phyloP scores from a whole-genome alignment of 2,797 vertebrate genomes.

The Linurgus olivaceus region DNA sequence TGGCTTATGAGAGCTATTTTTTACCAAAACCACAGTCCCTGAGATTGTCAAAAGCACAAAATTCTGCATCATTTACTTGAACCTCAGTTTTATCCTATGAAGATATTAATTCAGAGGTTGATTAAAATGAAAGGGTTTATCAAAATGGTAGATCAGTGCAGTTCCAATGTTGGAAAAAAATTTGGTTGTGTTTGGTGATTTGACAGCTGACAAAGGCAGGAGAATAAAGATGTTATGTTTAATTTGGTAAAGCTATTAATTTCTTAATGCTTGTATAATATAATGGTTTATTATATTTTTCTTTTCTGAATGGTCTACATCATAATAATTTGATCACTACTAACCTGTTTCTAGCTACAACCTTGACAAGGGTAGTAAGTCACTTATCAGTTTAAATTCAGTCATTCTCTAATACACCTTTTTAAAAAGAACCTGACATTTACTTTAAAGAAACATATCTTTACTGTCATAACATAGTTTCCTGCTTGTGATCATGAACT shows the following conservation, averaged over 20 bases:
- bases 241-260: not conserved
- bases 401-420: not conserved
- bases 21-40: not conserved
- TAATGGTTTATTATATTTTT: not conserved
- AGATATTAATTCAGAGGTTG: not conserved
- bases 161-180: not conserved
- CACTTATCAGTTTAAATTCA: not conserved
- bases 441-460: not conserved
- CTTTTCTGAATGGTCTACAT: not conserved
- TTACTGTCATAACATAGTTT: not conserved
- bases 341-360: not conserved
- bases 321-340: not conserved
- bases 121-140: conserved; percentile 17
- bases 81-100: not conserved
- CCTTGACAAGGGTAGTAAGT: not conserved
- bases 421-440: not conserved
- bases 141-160: not conserved
- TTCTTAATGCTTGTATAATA: not conserved
- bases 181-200: not conserved
- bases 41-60: not conserved
- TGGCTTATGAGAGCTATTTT: not conserved
- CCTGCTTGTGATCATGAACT: not conserved
- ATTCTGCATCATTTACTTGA: not conserved
- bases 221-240: not conserved
- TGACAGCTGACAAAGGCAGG: not conserved